Conservation (phyloP, 2,888 invertebrate genomes). For the Brachyptera putata region DNA sequence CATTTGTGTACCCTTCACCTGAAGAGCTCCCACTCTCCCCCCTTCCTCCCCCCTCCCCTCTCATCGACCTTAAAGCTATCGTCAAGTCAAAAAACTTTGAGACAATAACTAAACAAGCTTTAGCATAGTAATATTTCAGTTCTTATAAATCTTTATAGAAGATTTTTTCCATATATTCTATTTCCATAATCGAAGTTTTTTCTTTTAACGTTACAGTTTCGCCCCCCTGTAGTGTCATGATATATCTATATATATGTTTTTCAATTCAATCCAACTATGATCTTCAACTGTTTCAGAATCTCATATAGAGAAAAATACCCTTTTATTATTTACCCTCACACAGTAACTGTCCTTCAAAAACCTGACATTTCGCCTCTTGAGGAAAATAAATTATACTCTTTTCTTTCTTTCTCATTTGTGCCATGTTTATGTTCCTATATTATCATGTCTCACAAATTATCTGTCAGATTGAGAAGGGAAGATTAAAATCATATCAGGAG, state of each 20-base stretch:
- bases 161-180: neutral
- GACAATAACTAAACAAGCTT: conserved; percentile 16
- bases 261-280: too few species aligned
- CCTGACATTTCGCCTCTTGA: conserved; percentile 2
- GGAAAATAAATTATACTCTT: neutral
- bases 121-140: conserved; percentile 13
- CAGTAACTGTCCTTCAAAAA: neutral
- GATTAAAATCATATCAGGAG: conserved; percentile 18
- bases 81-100: conserved; percentile 1
- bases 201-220: too few species aligned
- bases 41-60: too few species aligned
- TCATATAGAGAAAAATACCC: neutral
- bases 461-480: conserved; percentile 6
- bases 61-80: too few species aligned
- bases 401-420: conserved; percentile 7
- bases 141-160: neutral
- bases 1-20: conserved; percentile 19
- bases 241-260: too few species aligned
- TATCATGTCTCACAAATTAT: conserved; percentile 8
- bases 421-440: conserved; percentile 14
- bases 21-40: too few species aligned
- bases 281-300: too few species aligned
- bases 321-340: neutral
- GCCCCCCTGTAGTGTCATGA: too few species aligned
- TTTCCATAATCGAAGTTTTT: conserved; percentile 18